Conservation (phyloP, 2,797 vertebrate species). For the Anisognathus igniventris region DNA sequence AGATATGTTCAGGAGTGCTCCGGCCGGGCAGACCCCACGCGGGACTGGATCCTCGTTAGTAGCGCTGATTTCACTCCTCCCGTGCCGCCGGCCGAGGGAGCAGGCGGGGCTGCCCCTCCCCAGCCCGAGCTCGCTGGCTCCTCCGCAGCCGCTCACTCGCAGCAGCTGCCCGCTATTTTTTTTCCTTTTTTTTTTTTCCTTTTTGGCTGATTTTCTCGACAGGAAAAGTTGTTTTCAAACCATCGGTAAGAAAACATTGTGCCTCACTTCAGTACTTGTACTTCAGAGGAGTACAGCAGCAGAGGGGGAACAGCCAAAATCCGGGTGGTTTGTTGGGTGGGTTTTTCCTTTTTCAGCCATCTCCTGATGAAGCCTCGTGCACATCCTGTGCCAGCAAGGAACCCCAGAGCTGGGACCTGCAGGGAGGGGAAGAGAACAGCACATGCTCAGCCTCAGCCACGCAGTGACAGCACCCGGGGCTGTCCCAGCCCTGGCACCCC, state of each 20-base stretch:
- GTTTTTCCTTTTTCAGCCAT: constrained; percentile 10
- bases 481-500: neutral
- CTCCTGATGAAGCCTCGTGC: neutral
- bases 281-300: constrained; percentile 3
- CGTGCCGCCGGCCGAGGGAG: neutral
- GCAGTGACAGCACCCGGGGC: accelerated
- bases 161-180: neutral
- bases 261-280: constrained; percentile 14
- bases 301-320: constrained; percentile 29
- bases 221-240: constrained; percentile 28
- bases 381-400: constrained; percentile 11
- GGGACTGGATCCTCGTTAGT: neutral
- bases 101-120: neutral
- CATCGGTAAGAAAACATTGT: neutral
- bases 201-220: constrained; percentile 39
- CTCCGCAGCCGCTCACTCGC: neutral
- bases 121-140: neutral
- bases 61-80: neutral
- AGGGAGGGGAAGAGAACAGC: neutral
- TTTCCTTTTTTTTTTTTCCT: neutral
- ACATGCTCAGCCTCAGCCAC: neutral
- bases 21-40: neutral
- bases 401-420: constrained; percentile 28
- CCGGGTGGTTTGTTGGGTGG: neutral
- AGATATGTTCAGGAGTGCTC: constrained; percentile 6